phyloP scores from a whole-genome alignment of 2,888 invertebrate species.

The Tipula confusa region DNA sequence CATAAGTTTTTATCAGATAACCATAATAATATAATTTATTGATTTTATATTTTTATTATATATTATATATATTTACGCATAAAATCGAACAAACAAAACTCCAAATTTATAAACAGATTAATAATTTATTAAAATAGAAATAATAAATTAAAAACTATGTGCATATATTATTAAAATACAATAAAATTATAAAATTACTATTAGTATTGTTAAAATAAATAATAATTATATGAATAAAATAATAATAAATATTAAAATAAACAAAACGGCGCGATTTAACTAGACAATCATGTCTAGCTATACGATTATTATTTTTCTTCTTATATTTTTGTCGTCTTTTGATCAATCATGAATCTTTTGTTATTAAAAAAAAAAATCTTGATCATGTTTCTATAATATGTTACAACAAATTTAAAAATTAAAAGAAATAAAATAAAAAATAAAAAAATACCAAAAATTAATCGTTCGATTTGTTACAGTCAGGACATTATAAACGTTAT shows the following conservation, averaged over 20 bases:
- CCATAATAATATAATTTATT: not conserved
- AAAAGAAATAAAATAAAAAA: not conserved
- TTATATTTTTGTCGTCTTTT: not conserved
- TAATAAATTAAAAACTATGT: not conserved
- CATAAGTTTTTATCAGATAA: not conserved
- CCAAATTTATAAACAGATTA: not conserved
- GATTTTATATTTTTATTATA: not conserved
- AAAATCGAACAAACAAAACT: not conserved
- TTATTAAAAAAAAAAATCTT: not conserved
- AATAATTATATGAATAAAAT: conserved; percentile 16
- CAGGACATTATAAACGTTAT: conserved; percentile 8
- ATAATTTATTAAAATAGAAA: not conserved
- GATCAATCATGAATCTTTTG: conserved; percentile 20
- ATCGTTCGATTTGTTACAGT: not conserved
- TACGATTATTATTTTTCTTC: too few species aligned
- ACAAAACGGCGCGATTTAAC: not conserved
- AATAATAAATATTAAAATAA: conserved; percentile 20
- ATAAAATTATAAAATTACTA: not conserved
- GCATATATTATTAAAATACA: not conserved
- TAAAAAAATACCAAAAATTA: not conserved
- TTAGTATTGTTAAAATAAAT: not conserved
- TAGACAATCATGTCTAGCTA: not conserved
- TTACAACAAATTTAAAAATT: too few species aligned
- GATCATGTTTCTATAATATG: not conserved
- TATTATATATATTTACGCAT: not conserved